Conservation (phyloP, 2,888 invertebrate genomes). For the Stratiomys singularior region DNA sequence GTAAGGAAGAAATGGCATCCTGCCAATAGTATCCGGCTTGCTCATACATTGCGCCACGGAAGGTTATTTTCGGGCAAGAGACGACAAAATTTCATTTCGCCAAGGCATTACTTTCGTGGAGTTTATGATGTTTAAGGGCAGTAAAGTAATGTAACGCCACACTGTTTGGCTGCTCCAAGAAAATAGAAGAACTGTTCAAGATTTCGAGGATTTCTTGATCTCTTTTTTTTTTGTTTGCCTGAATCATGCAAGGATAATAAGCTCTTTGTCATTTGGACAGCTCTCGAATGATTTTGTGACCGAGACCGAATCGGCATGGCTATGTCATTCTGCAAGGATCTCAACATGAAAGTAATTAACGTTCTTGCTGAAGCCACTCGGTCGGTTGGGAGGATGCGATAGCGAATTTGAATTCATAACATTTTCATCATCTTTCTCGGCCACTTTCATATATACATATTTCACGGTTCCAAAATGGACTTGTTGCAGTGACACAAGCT, state of each 20-base stretch:
- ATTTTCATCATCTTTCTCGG: neutral
- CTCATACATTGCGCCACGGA: neutral
- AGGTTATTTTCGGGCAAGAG: neutral
- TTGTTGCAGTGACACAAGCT: constrained; percentile 36
- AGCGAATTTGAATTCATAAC: neutral
- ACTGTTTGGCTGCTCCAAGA: too few relatives aligned
- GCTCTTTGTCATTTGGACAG: too few relatives aligned
- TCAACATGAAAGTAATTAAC: neutral
- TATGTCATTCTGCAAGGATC: neutral
- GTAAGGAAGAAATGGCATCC: neutral
- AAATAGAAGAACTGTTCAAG: too few relatives aligned
- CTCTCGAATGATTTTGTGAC: too few relatives aligned
- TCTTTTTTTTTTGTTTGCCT: too few relatives aligned
- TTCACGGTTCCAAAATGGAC: neutral
- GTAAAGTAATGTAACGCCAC: too few relatives aligned
- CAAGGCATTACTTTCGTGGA: neutral
- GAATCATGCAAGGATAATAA: too few relatives aligned
- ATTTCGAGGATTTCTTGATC: too few relatives aligned
- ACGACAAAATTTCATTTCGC: neutral
- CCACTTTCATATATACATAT: neutral
- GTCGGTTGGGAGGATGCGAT: neutral
- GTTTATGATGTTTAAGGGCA: too few relatives aligned
- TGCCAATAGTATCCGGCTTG: neutral
- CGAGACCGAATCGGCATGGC: too few relatives aligned
- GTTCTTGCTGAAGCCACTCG: too few relatives aligned